These are phyloP conservation scores for Sylvietta virens DNA, from an alignment of 2,113 vertebrate genomes.

Conservation along the genomic window DNA sequence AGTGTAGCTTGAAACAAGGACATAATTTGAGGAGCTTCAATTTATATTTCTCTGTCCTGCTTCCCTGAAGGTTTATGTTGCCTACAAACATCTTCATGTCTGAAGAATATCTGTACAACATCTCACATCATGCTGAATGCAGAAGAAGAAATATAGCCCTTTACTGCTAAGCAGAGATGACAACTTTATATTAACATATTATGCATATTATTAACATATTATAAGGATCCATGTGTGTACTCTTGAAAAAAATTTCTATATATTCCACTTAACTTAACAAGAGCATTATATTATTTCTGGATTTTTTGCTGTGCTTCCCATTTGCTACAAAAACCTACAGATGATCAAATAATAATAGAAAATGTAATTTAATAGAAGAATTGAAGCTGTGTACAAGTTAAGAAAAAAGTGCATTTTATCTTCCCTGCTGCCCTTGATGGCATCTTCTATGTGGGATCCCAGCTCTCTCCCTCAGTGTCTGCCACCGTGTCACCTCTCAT, in stretches of 20 bases:
- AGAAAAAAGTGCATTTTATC: not conserved
- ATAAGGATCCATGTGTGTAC: not conserved
- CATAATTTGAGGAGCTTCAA: not conserved
- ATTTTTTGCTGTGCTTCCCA: not conserved
- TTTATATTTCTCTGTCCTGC: not conserved
- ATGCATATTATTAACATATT: not conserved
- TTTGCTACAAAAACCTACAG: not conserved
- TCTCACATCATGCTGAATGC: not conserved
- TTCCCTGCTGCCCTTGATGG: not conserved
- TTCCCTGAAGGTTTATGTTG: not conserved
- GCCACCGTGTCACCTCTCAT: rapidly evolving
- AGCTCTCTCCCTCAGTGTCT: not conserved
- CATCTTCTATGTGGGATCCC: not conserved
- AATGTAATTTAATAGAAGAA: not conserved
- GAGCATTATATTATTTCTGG: not conserved
- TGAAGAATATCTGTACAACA: not conserved
- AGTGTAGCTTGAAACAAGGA: not conserved
- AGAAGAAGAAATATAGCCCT: not conserved
- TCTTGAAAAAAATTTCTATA: not conserved
- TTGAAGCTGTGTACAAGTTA: not conserved
- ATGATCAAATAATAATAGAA: not conserved
- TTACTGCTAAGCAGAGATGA: not conserved
- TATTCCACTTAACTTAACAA: not conserved
- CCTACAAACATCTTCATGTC: not conserved
- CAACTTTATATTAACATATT: not conserved